A percentile compares a stretch with the other conserved stretches of the same genome.
phyloP scores from a whole-genome alignment of 2,888 invertebrate species.

The Seladonia tumulorum region DNA sequence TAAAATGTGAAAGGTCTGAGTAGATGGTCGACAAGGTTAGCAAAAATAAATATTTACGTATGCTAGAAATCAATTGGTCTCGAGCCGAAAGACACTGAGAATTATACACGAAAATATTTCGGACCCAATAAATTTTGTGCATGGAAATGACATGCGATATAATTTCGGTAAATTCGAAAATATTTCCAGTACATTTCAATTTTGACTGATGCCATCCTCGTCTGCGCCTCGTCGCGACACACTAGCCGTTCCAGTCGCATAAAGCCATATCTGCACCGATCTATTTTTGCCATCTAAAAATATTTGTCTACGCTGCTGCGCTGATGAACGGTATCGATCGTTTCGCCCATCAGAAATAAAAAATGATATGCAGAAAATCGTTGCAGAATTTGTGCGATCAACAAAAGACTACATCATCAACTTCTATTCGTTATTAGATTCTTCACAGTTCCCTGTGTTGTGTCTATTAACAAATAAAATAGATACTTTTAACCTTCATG shows the following conservation, averaged over 20 bases:
- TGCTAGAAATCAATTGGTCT: not conserved
- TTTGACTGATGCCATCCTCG: not conserved
- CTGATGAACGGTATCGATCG: conserved; percentile 4
- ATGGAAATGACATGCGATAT: not conserved
- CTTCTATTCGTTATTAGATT: not conserved
- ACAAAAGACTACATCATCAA: not conserved
- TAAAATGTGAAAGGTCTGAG: not conserved
- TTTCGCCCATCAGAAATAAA: not conserved
- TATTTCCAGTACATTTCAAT: not conserved
- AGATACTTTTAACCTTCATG: not conserved
- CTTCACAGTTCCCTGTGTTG: not conserved
- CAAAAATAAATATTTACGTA: not conserved
- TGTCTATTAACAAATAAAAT: not conserved
- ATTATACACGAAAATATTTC: not conserved
- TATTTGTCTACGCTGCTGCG: conserved; percentile 9
- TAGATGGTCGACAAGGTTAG: not conserved
- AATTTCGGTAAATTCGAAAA: not conserved
- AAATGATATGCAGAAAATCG: not conserved
- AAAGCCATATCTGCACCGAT: not conserved
- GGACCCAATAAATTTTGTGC: not conserved
- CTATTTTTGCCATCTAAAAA: conserved; percentile 26
- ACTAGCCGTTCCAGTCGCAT: not conserved
- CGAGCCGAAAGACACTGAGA: not conserved
- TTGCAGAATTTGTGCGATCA: not conserved
- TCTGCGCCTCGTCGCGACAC: not conserved